Conservation (phyloP, 53 echinoderm and acorn worm genomes). For the Hippasteria phrygiana region DNA sequence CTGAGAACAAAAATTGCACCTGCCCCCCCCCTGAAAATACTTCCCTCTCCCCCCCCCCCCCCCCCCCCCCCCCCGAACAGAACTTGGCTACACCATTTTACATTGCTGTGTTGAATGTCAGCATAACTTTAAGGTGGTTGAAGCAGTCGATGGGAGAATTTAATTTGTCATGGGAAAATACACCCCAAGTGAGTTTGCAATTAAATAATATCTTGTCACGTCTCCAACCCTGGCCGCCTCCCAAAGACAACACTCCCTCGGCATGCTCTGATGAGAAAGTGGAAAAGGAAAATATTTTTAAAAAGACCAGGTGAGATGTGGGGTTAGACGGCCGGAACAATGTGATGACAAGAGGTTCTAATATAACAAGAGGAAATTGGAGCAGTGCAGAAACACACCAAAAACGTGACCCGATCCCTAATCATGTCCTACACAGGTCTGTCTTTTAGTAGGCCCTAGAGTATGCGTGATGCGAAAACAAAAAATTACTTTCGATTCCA, state of each 20-base stretch:
- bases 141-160: neutral
- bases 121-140: too few species aligned
- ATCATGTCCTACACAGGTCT: neutral
- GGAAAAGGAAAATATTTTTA: neutral
- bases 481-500: too few species aligned
- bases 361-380: conserved; percentile 4
- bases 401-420: neutral
- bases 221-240: neutral
- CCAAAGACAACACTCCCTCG: conserved; percentile 8
- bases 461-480: too few species aligned
- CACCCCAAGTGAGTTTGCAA: neutral
- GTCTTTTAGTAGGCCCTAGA: neutral
- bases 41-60: too few species aligned
- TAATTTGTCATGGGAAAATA: conserved; percentile 8
- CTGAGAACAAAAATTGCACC: too few species aligned
- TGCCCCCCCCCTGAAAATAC: too few species aligned
- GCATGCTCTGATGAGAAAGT: neutral
- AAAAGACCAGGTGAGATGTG: conserved; percentile 17
- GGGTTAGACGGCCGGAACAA: neutral
- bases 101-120: too few species aligned
- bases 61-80: too few species aligned
- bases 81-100: too few species aligned
- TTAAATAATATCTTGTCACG: conserved; percentile 45
- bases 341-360: neutral
- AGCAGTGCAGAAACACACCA: neutral